Evolutionary conservation across 1,140 invertebrate genomes (phyloP), one percentile per base, ranked within the genome.

Genomic region (Scaptomyza hsui): DNA sequence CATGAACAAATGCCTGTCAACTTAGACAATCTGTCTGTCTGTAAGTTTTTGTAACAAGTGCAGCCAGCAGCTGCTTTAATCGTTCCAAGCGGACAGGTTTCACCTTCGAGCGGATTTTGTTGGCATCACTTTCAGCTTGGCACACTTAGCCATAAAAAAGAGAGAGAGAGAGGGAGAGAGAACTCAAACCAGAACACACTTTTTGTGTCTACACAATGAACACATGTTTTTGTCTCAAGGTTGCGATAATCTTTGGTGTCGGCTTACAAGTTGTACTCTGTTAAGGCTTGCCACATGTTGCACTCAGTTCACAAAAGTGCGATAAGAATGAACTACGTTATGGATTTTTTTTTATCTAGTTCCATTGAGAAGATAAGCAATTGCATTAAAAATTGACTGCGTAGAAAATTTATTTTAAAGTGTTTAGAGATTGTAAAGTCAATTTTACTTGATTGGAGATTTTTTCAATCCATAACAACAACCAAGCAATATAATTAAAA

Each of bases 41-140:
- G n/a, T 29, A 7, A 13, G 15, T 48, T 47, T 76, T 51, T 64
- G 26, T 48, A 59, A 26, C 77, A 80, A 72, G 78, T 81, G 69
- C 49, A 52, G 16, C 70, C 18, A 37, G 64, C 51, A 48, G 32
- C 13, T 64, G 21, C 49, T 13, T 21, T 21, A 19, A 56, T 45
- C 55, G 65, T 77, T 77, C 68, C 78, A 81, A 69, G 37, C 64
- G 78, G 69, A 71, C 55, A 77, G 47, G 70, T 71, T 68, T 82
- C 79, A 67, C 78, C 78, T 82, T 82, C 74, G 55, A 59, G 47
- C 48, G 64, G 42, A 63, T 37, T 67, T 60, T 10, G 51, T 37
- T 18, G 44, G 73, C 69, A 69, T 74, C 78, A 82, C 78, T 82
- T 82, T 82, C 78, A 64, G 72, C 72, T 78, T 78, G 78, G 71